Conservation (phyloP, 2,113 vertebrate species). For the Mustelus asterias region DNA sequence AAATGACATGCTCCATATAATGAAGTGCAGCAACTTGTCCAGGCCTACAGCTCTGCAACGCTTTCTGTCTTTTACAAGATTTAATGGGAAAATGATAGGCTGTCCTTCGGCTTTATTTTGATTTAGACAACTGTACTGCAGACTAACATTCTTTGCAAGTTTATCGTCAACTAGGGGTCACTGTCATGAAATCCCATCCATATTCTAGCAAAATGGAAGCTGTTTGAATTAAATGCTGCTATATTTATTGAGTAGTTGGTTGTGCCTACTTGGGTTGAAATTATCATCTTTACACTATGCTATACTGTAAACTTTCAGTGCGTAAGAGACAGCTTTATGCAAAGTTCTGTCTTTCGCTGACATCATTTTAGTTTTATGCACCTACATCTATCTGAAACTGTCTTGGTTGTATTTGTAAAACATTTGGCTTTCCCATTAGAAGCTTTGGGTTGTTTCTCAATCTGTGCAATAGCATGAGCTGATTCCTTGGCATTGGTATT, state of each 20-base stretch:
- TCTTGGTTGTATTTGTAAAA: not conserved
- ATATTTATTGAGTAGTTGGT: not conserved
- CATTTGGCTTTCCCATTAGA: not conserved
- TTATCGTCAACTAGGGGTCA: slow-evolving; percentile 38
- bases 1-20: slow-evolving; percentile 31
- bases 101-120: slow-evolving; percentile 42
- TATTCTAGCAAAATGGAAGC: not conserved
- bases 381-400: not conserved
- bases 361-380: not conserved
- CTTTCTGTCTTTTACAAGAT: slow-evolving; percentile 44
- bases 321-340: not conserved
- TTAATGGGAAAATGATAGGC: slow-evolving; percentile 43
- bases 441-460: not conserved
- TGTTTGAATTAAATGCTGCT: not conserved
- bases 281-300: not conserved
- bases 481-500: not conserved
- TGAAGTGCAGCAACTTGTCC: slow-evolving; percentile 23
- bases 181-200: not conserved
- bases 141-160: slow-evolving; percentile 45
- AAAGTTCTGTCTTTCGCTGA: not conserved
- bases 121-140: slow-evolving; percentile 45
- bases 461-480: no score
- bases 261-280: not conserved
- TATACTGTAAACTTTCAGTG: not conserved
- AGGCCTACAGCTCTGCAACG: slow-evolving; percentile 21